Evolutionary conservation across 2,888 invertebrate genomes (phyloP), one percentile per base, ranked within the genome.

Genomic region (Agriopis leucophaearia): DNA sequence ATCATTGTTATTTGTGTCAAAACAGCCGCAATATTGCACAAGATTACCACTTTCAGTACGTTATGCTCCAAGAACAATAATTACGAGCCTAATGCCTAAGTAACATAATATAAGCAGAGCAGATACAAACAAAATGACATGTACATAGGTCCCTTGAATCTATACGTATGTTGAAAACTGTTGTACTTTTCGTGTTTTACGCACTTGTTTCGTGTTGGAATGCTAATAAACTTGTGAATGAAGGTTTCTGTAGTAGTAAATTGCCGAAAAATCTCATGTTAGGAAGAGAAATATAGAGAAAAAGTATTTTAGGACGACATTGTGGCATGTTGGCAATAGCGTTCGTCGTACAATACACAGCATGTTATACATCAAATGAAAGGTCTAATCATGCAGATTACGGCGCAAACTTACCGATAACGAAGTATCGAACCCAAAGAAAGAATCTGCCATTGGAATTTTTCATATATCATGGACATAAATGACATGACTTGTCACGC

Each of bases 351-450:
- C 63, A 70, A 76, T 76, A 76, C 77, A 71, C 67, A 66, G 72
- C 71, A 71, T 80, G 77, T 86, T 81, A 77, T 78, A 82, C 75
- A 76, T 70, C 70, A 83, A 81, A 70, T 71, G 67, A 73, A 73
- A 64, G 73, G 75, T 61, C 73, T 65, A 73, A 71, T 60, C 54
- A 50, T 13, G 66, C 75, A 78, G 77, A 82, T 82, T 75, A 73
- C 61, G 70, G 56, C 68, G 68, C 73, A 70, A 86, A 95, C 96
- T 96, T 94, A 97, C 97, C 95, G 96, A 96, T 94, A 95, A 87
- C 91, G 96, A 94, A 89, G 96, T 95, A 95, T 97, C 96, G 94
- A 97, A 96, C 94, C 96, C 97, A 95, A 97, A 97, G 96, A 97
- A 97, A 94, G 96, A 96, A 95, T 97, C 96, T 96, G 97, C 97